Evolutionary conservation across 2,888 invertebrate species (phyloP).

Genomic region (Diarsia mendica): DNA sequence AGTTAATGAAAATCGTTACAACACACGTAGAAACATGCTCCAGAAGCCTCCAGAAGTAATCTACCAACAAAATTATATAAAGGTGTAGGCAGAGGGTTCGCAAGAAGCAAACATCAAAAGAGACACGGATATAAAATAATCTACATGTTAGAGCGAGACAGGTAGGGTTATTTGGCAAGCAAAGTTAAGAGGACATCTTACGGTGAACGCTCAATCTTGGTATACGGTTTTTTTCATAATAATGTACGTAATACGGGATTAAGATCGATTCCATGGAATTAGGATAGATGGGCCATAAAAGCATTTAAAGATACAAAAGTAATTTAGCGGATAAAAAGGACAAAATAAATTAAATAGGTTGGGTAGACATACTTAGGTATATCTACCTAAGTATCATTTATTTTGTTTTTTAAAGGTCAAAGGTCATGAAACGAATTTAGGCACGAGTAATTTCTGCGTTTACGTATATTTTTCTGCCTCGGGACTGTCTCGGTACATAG

Average conservation of each 20-base stretch:
- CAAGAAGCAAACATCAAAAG: conserved; percentile 70
- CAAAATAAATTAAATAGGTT: conserved; percentile 1
- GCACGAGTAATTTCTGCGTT: conserved; percentile 1
- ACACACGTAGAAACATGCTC: conserved; percentile 68
- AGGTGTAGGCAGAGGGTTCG: conserved; percentile 49
- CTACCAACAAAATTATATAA: conserved; percentile 72
- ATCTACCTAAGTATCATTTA: neutral
- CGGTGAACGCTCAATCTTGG: conserved; percentile 69
- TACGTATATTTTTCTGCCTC: neutral
- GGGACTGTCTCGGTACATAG: neutral
- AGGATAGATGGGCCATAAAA: neutral
- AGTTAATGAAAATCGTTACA: conserved; percentile 63
- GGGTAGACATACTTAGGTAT: too few relatives aligned
- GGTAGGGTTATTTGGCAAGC: conserved; percentile 69
- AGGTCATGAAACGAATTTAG: neutral
- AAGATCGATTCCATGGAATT: conserved; percentile 22
- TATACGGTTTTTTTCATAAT: conserved; percentile 60
- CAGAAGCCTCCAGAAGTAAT: conserved; percentile 57
- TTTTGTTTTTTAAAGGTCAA: conserved; percentile 9
- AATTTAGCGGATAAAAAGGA: conserved; percentile 5
- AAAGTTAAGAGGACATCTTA: conserved; percentile 72
- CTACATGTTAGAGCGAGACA: conserved; percentile 62
- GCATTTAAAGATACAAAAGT: conserved; percentile 1
- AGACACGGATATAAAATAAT: conserved; percentile 39
- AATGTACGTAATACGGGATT: conserved; percentile 31